A percentile compares a stretch with the other conserved stretches of the same genome.
Evolutionary conservation across 2,113 vertebrate genomes (phyloP).

Genomic region (Tinamus guttatus): DNA sequence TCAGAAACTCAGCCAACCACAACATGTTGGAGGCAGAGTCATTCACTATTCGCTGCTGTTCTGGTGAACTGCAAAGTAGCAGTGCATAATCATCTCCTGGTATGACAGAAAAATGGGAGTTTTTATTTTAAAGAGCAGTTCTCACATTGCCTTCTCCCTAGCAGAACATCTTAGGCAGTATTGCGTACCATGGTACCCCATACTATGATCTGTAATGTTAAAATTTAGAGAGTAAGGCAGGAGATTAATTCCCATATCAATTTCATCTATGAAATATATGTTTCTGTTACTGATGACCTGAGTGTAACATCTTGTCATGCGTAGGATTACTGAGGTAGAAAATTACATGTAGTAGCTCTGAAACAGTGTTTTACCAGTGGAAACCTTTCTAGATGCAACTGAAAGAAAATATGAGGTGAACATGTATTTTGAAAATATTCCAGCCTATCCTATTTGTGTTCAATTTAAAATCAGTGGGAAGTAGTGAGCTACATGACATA

Average conservation of each 20-base stretch:
- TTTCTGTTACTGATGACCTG: neutral
- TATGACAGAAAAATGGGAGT: constrained; percentile 26
- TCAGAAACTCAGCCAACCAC: neutral
- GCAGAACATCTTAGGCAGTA: constrained; percentile 20
- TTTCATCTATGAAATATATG: neutral
- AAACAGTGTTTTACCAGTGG: neutral
- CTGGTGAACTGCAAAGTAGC: neutral
- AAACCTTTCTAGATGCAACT: neutral
- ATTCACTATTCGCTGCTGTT: neutral
- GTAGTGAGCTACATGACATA: neutral
- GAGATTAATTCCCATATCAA: neutral
- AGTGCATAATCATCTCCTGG: constrained; percentile 30
- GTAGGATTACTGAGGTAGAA: neutral
- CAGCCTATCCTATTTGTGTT: neutral
- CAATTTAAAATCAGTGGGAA: constrained; percentile 34
- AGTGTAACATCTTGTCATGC: neutral
- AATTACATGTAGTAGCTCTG: neutral
- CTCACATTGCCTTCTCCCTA: constrained; percentile 6
- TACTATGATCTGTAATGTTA: neutral
- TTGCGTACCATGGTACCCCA: neutral
- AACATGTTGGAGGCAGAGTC: neutral
- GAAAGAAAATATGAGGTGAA: neutral
- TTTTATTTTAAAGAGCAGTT: constrained; percentile 38
- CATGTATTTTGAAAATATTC: neutral
- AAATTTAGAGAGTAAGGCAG: constrained; percentile 8